phyloP scores from a whole-genome alignment of 2,888 invertebrate species.

The Crioceris asparagi region DNA sequence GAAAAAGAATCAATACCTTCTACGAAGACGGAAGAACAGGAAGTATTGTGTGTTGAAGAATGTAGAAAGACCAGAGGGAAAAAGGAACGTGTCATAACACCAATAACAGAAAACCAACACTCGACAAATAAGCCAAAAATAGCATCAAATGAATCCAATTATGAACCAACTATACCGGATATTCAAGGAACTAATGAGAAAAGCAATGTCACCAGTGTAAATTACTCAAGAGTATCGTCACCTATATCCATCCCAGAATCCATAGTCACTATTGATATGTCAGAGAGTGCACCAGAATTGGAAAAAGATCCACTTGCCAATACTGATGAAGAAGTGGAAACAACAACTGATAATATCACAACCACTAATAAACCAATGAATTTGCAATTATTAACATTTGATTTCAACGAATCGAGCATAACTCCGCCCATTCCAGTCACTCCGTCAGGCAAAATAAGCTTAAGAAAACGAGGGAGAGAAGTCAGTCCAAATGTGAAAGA shows the following conservation, averaged over 20 bases:
- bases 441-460: slow-evolving; percentile 16
- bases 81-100: slow-evolving; percentile 9
- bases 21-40: too few relatives aligned
- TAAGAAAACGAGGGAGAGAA: slow-evolving; percentile 28
- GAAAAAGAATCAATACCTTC: too few relatives aligned
- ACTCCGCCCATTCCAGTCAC: slow-evolving; percentile 17
- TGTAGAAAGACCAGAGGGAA: too few relatives aligned
- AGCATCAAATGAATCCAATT: too few relatives aligned
- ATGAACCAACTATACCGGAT: too few relatives aligned
- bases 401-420: slow-evolving; percentile 24
- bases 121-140: too few relatives aligned
- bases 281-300: slow-evolving; percentile 13
- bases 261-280: slow-evolving; percentile 13
- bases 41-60: too few relatives aligned
- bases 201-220: too few relatives aligned
- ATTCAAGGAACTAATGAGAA: too few relatives aligned
- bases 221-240: slow-evolving; percentile 13
- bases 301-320: slow-evolving; percentile 36
- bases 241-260: slow-evolving; percentile 14
- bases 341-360: slow-evolving; percentile 10
- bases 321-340: slow-evolving; percentile 39
- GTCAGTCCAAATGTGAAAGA: slow-evolving; percentile 16
- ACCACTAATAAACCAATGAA: slow-evolving; percentile 13
- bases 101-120: too few relatives aligned
- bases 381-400: slow-evolving; percentile 26